Evolutionary conservation across 2,113 vertebrate species (phyloP), one percentile per base, ranked within the genome.

Genomic region (Brienomyrus longianalis): DNA sequence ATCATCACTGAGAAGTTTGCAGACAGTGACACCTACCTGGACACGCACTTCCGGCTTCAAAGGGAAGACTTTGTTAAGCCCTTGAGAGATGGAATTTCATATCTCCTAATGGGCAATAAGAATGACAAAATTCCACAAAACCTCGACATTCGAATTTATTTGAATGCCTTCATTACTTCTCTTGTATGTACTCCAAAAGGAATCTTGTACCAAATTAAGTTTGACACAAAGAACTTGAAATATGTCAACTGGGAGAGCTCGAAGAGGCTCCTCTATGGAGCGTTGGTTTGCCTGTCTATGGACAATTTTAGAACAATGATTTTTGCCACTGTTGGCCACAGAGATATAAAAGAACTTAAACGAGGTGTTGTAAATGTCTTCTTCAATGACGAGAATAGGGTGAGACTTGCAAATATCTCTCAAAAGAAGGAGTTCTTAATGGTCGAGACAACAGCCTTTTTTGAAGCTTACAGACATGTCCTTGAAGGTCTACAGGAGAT

Each of bases 1-100:
- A 87, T 92, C 6, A 47, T 91, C n/a, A 54, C 27, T 23, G 90
- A 91, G 43, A 90, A 51, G 31, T 93, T 92, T 87, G 7, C 50
- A 56, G 89, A 92, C 62, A 86, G 88, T 2, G 23, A 27, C 3
- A 90, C 77, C 2, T 93, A 94, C 90, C 88, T 94, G 43, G 93
- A 94, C 51, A 94, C 91, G 2, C 93, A 94, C n/a, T 94, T 94
- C 87, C 92, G 93, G 13, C 91, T 94, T 15, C 80, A 93, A 15
- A 89, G 91, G 11, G 93, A 93, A 89, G 93, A 94, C 51, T 93
- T 93, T 45, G 19, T 94, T 56, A 91, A 90, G 11, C 93, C 93
- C 35, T 86, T 94, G 9, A 85, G 93, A 74, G 93, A 92, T n/a
- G 93, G 93, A 1, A 94, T 94, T 83, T 85, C 91, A 88, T 87